Evolutionary conservation across 2,113 vertebrate genomes (phyloP).

Genomic region (Myotis brandtii): DNA sequence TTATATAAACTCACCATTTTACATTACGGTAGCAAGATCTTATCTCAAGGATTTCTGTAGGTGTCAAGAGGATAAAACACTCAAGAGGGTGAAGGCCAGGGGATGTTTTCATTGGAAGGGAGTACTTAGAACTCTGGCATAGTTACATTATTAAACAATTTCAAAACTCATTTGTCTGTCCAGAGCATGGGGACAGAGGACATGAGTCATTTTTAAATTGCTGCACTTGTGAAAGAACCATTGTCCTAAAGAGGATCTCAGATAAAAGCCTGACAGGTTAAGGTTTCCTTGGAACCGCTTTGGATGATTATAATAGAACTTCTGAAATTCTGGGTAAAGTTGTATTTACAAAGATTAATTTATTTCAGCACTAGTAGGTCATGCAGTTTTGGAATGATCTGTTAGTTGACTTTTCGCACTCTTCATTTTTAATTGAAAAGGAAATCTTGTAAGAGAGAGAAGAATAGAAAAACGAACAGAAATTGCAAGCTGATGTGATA

Average conservation of each 20-base stretch:
- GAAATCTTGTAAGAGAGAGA: neutral
- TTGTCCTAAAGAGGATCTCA: neutral
- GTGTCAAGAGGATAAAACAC: conserved; percentile 47
- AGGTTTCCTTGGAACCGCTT: neutral
- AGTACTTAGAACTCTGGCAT: neutral
- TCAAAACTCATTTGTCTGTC: conserved; percentile 39
- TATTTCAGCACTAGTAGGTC: neutral
- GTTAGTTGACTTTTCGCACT: neutral
- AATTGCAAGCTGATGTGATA: neutral
- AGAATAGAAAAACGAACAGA: neutral
- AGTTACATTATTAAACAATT: neutral
- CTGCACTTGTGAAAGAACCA: neutral
- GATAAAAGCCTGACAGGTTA: neutral
- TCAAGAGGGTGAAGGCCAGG: neutral
- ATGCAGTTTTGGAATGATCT: neutral
- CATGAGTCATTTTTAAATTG: conserved; percentile 46
- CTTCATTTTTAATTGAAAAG: conserved; percentile 5
- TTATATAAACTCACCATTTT: conserved; percentile 73
- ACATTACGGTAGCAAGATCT: conserved; percentile 47
- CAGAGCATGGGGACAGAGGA: neutral
- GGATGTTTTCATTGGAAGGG: conserved; percentile 52
- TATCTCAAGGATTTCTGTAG: neutral
- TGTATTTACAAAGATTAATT: neutral
- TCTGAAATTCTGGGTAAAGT: conserved; percentile 11
- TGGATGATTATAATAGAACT: neutral